Evolutionary conservation across 2,797 vertebrate species (phyloP).

Genomic region (Pempheris klunzingeri): DNA sequence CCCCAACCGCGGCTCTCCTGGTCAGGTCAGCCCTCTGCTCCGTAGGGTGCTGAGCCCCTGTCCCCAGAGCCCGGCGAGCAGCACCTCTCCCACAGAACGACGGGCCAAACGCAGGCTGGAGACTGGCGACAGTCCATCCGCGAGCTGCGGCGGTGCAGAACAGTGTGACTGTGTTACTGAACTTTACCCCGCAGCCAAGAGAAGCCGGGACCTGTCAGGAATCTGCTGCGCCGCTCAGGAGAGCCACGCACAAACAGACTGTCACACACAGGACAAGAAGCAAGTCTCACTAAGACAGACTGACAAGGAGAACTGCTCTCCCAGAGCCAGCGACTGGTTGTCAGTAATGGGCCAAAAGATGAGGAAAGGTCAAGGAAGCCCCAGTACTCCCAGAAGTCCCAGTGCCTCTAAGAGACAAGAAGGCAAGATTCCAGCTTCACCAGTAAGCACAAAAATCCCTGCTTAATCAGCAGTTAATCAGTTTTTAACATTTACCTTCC

Average conservation of each 20-base stretch:
- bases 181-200: slow-evolving; percentile 85
- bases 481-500: not conserved
- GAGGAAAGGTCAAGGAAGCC: slow-evolving; percentile 78
- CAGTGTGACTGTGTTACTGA: slow-evolving; percentile 87
- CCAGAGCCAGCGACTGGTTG: slow-evolving; percentile 89
- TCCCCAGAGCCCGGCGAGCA: slow-evolving; percentile 77
- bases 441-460: slow-evolving; percentile 67
- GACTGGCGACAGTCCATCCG: slow-evolving; percentile 71
- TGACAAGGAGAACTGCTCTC: slow-evolving; percentile 93
- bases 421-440: slow-evolving; percentile 73
- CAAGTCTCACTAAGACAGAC: slow-evolving; percentile 37
- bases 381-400: slow-evolving; percentile 78
- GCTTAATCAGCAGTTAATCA: not conserved
- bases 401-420: slow-evolving; percentile 81
- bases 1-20: slow-evolving; percentile 75
- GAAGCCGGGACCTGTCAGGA: slow-evolving; percentile 59
- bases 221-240: slow-evolving; percentile 52
- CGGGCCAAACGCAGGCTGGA: slow-evolving; percentile 94
- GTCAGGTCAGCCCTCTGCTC: slow-evolving; percentile 71
- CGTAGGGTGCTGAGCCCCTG: slow-evolving; percentile 85
- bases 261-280: slow-evolving; percentile 41
- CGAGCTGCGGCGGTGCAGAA: slow-evolving; percentile 75
- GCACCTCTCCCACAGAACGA: slow-evolving; percentile 80
- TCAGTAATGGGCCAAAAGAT: slow-evolving; percentile 90
- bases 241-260: slow-evolving; percentile 26